phyloP scores from a whole-genome alignment of 2,797 vertebrate species.

The Trichosurus vulpecula region DNA sequence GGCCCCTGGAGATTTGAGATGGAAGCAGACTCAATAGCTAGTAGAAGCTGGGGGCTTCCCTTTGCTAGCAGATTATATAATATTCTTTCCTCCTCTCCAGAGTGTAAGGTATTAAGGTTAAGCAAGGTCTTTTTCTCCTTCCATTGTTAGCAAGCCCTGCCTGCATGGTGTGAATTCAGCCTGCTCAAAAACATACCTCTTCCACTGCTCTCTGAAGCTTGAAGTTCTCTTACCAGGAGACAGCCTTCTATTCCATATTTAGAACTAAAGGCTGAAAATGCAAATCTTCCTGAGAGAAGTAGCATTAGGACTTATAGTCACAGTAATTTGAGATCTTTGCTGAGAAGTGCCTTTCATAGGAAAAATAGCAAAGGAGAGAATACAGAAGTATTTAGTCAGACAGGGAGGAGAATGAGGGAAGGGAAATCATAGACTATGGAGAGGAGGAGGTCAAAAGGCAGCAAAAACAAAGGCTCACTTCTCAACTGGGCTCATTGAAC shows the following conservation, averaged over 20 bases:
- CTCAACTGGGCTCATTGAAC: neutral
- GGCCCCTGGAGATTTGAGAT: neutral
- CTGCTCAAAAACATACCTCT: neutral
- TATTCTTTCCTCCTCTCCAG: neutral
- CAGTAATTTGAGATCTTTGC: neutral
- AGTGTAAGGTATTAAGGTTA: neutral
- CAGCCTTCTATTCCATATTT: neutral
- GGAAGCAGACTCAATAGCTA: neutral
- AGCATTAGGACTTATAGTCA: neutral
- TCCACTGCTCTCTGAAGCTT: neutral
- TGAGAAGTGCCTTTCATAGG: constrained; percentile 10
- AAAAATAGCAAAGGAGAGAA: neutral
- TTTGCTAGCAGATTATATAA: neutral
- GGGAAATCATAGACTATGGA: neutral
- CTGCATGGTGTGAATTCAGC: neutral
- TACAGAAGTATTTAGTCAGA: neutral
- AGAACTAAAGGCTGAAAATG: neutral
- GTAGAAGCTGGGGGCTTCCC: neutral
- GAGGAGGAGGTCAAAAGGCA: neutral
- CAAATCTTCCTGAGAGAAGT: neutral
- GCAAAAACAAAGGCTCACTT: neutral
- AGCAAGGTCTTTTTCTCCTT: neutral
- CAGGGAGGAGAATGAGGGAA: neutral
- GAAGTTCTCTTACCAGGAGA: constrained; percentile 13
- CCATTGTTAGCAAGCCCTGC: neutral